Evolutionary conservation across 2,797 vertebrate genomes (phyloP).

Genomic region (Rhynchonycteris naso): DNA sequence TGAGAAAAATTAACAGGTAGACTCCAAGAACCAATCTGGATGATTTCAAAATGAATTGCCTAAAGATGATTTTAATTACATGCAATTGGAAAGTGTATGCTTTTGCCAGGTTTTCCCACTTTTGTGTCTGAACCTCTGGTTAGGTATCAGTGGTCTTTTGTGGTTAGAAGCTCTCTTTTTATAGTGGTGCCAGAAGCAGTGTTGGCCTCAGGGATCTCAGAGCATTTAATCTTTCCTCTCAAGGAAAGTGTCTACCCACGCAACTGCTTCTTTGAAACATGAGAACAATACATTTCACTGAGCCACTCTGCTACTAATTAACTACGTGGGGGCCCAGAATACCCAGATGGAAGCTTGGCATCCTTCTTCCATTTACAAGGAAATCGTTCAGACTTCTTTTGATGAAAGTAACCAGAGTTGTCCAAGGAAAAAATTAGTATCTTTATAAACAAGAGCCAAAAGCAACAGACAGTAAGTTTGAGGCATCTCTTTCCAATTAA

Average conservation of each 20-base stretch:
- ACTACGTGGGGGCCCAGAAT: background rate
- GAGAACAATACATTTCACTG: conserved; percentile 27
- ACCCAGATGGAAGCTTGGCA: background rate
- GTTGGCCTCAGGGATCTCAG: background rate
- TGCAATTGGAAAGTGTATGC: background rate
- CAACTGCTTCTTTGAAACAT: conserved; percentile 51
- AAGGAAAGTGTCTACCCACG: conserved; percentile 21
- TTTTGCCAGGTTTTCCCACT: background rate
- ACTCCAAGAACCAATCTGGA: background rate
- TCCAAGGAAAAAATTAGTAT: conserved; percentile 46
- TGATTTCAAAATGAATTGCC: background rate
- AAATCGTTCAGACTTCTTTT: conserved; percentile 49
- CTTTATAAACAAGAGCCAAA: conserved; percentile 51
- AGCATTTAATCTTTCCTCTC: conserved; percentile 26
- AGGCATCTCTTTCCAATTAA: background rate
- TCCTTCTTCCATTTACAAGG: conserved; percentile 51
- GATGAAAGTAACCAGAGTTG: conserved; percentile 52
- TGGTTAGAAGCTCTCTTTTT: conserved; percentile 11
- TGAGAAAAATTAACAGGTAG: background rate
- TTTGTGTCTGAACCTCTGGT: background rate
- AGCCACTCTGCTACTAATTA: conserved; percentile 56
- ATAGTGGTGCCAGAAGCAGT: background rate
- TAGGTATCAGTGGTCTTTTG: background rate
- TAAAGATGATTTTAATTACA: background rate
- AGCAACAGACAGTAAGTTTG: background rate